phyloP scores from a whole-genome alignment of 92 coral and sea anemone species.

The Muricea muricata region DNA sequence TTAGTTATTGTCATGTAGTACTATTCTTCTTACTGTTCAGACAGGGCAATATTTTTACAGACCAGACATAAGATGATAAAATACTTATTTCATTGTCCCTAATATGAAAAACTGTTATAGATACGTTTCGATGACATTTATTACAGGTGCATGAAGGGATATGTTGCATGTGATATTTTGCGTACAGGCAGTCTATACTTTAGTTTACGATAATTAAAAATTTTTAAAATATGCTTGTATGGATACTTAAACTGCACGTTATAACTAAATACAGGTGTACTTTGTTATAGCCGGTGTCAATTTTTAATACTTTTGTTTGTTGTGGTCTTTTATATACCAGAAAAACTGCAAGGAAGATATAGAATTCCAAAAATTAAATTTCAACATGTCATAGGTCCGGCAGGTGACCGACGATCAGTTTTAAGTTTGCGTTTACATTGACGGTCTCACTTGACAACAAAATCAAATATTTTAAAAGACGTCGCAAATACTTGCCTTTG shows the following conservation, averaged over 20 bases:
- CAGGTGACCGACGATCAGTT: slow-evolving; percentile 10
- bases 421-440: slow-evolving; percentile 3
- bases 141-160: neutral
- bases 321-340: too few relatives aligned
- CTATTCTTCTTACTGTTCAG: neutral
- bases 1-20: too few relatives aligned
- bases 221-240: neutral
- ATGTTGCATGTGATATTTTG: neutral
- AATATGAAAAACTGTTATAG: neutral
- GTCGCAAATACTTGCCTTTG: neutral
- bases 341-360: too few relatives aligned
- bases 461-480: neutral
- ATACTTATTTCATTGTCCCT: neutral
- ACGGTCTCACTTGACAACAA: neutral
- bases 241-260: neutral
- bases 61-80: too few relatives aligned
- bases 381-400: neutral
- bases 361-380: neutral
- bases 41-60: too few relatives aligned
- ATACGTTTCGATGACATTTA: neutral
- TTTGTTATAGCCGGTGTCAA: neutral
- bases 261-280: neutral
- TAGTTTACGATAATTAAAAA: neutral
- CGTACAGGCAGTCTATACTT: too few relatives aligned
- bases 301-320: neutral